phyloP scores from a whole-genome alignment of 2,888 invertebrate species.

The Priocnemis perturbator region DNA sequence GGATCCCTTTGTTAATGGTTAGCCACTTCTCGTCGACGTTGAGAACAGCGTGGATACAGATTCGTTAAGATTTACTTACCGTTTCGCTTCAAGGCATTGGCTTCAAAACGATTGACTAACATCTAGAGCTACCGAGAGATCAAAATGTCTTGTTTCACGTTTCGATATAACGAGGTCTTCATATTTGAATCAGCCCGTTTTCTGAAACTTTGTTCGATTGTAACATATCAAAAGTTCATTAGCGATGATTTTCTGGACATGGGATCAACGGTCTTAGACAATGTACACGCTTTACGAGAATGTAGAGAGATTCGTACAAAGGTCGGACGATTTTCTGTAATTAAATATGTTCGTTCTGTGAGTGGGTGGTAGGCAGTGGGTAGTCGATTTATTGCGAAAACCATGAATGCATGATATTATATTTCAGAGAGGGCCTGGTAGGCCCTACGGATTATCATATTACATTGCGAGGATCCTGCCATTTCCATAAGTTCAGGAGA shows the following conservation, averaged over 20 bases:
- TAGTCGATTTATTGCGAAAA: conserved; percentile 59
- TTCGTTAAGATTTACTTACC: conserved; percentile 27
- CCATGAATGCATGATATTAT: conserved; percentile 53
- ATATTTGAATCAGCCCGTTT: no score
- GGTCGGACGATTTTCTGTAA: conserved; percentile 58
- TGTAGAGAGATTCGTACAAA: conserved; percentile 25
- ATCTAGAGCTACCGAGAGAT: no score
- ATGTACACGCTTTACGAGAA: background rate
- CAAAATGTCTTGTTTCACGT: no score
- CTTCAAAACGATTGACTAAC: no score
- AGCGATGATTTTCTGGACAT: no score
- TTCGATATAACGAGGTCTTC: no score
- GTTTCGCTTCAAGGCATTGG: no score
- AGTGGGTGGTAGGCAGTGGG: conserved; percentile 54
- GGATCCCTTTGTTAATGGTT: conserved; percentile 19
- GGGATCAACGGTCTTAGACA: background rate
- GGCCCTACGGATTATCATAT: conserved; percentile 30
- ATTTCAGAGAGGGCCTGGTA: conserved; percentile 56
- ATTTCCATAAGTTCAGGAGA: background rate
- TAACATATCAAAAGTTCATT: background rate
- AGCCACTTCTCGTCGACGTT: background rate
- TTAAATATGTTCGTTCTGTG: conserved; percentile 53
- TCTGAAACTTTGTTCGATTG: no score
- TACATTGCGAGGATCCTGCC: conserved; percentile 46
- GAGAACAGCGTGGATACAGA: no score